Evolutionary conservation across 2,888 invertebrate genomes (phyloP).

Genomic region (Archaeoteleia sp.): DNA sequence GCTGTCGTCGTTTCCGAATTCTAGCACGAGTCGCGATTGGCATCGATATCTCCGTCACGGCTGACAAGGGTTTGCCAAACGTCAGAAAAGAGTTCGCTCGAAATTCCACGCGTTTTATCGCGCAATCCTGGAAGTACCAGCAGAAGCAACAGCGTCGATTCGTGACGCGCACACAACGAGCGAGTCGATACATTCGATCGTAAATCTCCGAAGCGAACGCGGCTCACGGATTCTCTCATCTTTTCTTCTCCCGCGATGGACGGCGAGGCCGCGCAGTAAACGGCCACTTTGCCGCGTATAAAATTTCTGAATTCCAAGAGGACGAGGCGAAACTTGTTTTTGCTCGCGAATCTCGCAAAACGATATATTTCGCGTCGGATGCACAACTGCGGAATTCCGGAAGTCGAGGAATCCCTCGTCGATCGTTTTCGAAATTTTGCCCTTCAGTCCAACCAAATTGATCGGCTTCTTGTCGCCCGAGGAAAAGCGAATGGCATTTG

Average conservation of each 20-base stretch:
- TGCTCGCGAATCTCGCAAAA: constrained; percentile 33
- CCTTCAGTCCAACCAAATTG: no score
- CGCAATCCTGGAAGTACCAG: constrained; percentile 28
- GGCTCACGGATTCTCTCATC: constrained; percentile 28
- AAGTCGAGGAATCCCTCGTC: constrained; percentile 11
- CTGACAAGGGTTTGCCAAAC: constrained; percentile 32
- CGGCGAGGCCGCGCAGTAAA: constrained; percentile 48
- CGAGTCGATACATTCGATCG: constrained; percentile 54
- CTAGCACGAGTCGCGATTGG: constrained; percentile 4
- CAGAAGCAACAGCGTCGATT: constrained; percentile 30
- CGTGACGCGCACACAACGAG: constrained; percentile 46
- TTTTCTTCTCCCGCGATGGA: constrained; percentile 38
- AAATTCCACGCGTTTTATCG: constrained; percentile 55
- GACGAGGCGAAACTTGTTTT: constrained; percentile 46
- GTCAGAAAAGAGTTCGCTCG: constrained; percentile 31
- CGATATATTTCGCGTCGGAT: constrained; percentile 21
- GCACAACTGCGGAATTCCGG: constrained; percentile 23
- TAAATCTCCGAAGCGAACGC: constrained; percentile 53
- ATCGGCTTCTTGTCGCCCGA: no score
- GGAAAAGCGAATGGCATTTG: no score
- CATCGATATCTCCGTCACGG: constrained; percentile 51
- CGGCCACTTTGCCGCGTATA: constrained; percentile 52
- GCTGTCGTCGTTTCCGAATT: neutral
- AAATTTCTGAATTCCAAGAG: constrained; percentile 52
- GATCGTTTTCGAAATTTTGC: no score